Conservation (phyloP, 1,140 invertebrate genomes). For the Musca domestica region DNA sequence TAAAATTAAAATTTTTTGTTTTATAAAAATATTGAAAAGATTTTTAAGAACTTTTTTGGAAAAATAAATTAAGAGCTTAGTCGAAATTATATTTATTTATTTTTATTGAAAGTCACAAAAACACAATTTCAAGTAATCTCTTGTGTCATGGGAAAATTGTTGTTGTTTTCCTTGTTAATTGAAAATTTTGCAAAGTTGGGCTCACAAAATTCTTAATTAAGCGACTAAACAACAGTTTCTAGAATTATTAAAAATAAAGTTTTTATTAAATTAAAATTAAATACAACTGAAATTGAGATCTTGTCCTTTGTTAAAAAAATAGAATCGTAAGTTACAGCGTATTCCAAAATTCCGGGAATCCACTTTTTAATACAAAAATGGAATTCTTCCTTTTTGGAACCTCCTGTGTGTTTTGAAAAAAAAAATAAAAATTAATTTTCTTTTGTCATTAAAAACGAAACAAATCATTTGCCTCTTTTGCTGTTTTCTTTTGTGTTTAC, state of each 20-base stretch:
- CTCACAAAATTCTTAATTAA: constrained; percentile 10
- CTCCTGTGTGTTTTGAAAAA: too few species aligned
- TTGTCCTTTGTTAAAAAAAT: not conserved
- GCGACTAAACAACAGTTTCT: too few species aligned
- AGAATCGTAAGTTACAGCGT: too few species aligned
- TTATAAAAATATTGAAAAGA: not conserved
- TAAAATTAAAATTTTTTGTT: not conserved
- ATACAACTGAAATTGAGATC: not conserved
- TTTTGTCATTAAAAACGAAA: too few species aligned
- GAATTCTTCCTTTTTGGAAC: too few species aligned
- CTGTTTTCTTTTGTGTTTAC: too few species aligned
- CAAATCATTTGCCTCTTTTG: too few species aligned
- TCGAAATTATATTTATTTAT: constrained; percentile 15
- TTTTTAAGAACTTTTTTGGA: too few species aligned
- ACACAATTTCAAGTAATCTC: constrained; percentile 24
- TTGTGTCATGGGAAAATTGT: not conserved
- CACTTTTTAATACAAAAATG: too few species aligned
- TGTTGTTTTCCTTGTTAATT: not conserved
- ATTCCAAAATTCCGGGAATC: too few species aligned
- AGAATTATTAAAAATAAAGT: not conserved
- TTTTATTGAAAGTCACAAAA: not conserved
- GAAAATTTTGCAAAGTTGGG: constrained; percentile 1
- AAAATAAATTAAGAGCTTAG: not conserved
- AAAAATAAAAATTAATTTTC: too few species aligned
- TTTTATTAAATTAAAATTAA: not conserved